These are phyloP conservation scores for Rhea pennata DNA, from an alignment of 2,113 vertebrate genomes.

Conservation along the genomic window DNA sequence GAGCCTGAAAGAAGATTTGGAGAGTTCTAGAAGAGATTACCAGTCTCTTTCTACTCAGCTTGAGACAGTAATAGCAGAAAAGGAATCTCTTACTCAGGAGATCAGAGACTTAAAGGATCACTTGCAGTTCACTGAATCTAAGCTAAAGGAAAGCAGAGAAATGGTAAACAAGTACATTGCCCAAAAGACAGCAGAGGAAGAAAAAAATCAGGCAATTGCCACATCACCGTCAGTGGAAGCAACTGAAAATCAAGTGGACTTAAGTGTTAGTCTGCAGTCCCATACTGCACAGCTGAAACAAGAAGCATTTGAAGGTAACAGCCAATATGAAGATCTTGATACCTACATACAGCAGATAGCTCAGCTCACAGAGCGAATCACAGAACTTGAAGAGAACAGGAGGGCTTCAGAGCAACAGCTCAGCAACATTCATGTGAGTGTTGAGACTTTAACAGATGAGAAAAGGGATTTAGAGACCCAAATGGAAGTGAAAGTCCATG, in stretches of 20 bases:
- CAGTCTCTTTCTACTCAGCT: slow-evolving; percentile 66
- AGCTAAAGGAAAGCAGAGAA: slow-evolving; percentile 55
- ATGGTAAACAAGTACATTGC: neutral
- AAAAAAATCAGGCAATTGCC: neutral
- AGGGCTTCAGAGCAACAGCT: slow-evolving; percentile 55
- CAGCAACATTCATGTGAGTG: neutral
- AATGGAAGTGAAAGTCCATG: slow-evolving; percentile 51
- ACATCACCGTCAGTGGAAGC: neutral
- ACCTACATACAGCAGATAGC: slow-evolving; percentile 52
- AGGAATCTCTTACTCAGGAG: slow-evolving; percentile 67
- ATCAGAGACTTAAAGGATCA: slow-evolving; percentile 57
- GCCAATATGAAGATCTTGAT: slow-evolving; percentile 20
- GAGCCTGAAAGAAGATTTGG: slow-evolving; percentile 69
- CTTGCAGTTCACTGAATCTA: slow-evolving; percentile 61
- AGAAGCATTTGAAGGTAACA: neutral
- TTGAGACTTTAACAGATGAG: slow-evolving; percentile 63
- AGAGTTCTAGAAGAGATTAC: slow-evolving; percentile 43
- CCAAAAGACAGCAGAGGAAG: slow-evolving; percentile 14
- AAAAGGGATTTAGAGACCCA: slow-evolving; percentile 69
- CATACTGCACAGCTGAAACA: neutral
- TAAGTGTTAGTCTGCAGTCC: neutral
- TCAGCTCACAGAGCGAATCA: slow-evolving; percentile 63
- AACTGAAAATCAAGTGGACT: neutral
- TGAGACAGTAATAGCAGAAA: slow-evolving; percentile 67
- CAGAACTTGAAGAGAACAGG: slow-evolving; percentile 62